Conservation (phyloP, 2,113 vertebrate genomes). For the Telmatochromis brachygnathus region DNA sequence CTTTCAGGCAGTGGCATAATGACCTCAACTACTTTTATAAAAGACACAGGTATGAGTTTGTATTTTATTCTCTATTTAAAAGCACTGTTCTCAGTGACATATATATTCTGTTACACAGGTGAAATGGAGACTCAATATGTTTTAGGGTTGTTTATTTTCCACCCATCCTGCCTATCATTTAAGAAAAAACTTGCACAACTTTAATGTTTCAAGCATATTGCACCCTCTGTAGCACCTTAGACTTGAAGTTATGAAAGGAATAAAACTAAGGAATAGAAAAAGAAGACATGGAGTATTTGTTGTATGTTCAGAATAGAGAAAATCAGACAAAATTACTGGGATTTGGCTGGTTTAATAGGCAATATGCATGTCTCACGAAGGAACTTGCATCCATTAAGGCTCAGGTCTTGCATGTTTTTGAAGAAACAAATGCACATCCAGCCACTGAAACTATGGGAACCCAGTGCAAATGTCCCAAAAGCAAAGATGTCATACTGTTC, state of each 20-base stretch:
- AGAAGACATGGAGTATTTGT: neutral
- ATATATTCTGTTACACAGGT: neutral
- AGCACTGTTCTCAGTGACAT: neutral
- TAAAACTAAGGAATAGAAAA: neutral
- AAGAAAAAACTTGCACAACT: neutral
- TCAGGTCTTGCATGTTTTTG: neutral
- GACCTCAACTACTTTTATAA: slow-evolving; percentile 5
- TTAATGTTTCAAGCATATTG: neutral
- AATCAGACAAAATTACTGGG: neutral
- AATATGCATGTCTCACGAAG: neutral
- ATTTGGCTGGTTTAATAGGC: neutral
- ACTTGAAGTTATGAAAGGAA: neutral
- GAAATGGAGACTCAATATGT: neutral
- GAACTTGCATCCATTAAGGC: neutral
- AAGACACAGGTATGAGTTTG: slow-evolving; percentile 29
- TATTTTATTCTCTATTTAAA: neutral
- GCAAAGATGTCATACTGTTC: neutral
- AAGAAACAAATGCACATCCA: neutral
- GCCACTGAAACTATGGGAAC: neutral
- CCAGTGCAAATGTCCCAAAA: neutral
- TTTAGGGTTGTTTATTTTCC: neutral
- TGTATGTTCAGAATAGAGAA: neutral
- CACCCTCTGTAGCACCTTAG: fast-evolving
- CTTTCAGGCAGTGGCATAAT: slow-evolving; percentile 15
- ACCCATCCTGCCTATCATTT: neutral